phyloP scores from a whole-genome alignment of 2,888 invertebrate species.

The Onchidella celtica region DNA sequence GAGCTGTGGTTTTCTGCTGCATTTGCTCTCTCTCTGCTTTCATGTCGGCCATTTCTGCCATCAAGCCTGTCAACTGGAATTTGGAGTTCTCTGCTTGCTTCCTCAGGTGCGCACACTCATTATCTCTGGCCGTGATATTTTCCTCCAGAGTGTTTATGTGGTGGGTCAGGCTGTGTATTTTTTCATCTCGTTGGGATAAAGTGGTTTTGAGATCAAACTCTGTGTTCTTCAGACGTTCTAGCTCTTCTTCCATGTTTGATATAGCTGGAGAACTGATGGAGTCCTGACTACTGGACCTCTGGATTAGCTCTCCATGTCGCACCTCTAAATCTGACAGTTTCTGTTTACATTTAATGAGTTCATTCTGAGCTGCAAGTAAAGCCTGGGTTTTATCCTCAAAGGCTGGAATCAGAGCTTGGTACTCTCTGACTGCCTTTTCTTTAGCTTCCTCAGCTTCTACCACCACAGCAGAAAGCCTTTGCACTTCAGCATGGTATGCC shows the following conservation, averaged over 20 bases:
- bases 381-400: conserved; percentile 80
- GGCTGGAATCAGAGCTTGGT: conserved; percentile 74
- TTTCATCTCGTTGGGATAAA: conserved; percentile 53
- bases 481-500: conserved; percentile 92
- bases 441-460: conserved; percentile 65
- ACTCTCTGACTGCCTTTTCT: conserved; percentile 72
- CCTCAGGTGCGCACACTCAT: conserved; percentile 67
- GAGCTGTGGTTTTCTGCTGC: conserved; percentile 10
- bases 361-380: conserved; percentile 78
- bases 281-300: conserved; percentile 65
- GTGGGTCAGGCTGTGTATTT: conserved; percentile 63
- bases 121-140: conserved; percentile 59
- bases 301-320: conserved; percentile 73
- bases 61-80: conserved; percentile 73
- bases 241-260: conserved; percentile 64
- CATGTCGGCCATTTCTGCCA: conserved; percentile 68
- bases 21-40: conserved; percentile 60
- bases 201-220: conserved; percentile 43
- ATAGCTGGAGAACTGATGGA: conserved; percentile 60
- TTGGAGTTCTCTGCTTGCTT: conserved; percentile 76
- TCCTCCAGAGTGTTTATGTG: conserved; percentile 67
- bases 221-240: conserved; percentile 59
- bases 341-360: conserved; percentile 77
- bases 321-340: conserved; percentile 76
- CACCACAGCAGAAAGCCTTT: conserved; percentile 83